A percentile compares a stretch with the other conserved stretches of the same genome.
phyloP scores from a whole-genome alignment of 2,888 invertebrate genomes.

The Cotesia congregata region DNA sequence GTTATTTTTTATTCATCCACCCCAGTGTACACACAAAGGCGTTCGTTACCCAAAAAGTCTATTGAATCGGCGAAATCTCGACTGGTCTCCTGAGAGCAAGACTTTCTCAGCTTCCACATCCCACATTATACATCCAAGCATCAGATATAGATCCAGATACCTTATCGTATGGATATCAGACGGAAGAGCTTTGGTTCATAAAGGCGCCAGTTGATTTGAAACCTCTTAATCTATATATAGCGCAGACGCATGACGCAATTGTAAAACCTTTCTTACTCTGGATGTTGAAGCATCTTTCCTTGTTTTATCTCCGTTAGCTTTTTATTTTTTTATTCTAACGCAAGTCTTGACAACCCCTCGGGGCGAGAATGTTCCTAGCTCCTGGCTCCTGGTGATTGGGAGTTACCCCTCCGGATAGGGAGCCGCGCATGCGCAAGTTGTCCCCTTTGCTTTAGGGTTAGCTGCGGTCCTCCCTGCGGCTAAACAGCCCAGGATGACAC shows the following conservation, averaged over 20 bases:
- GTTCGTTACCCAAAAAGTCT: constrained; percentile 37
- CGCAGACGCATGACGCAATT: constrained; percentile 25
- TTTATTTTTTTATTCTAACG: constrained; percentile 44
- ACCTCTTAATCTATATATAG: background rate
- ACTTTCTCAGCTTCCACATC: background rate
- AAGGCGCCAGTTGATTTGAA: constrained; percentile 21
- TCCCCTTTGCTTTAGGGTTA: constrained; percentile 68
- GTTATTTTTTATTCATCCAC: constrained; percentile 16
- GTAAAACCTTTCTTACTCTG: background rate
- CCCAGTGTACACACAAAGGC: constrained; percentile 17
- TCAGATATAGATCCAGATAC: constrained; percentile 8
- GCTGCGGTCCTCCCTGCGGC: constrained; percentile 71
- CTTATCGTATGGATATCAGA: background rate
- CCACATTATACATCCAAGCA: no score
- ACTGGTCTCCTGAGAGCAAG: constrained; percentile 29
- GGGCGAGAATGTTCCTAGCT: constrained; percentile 64
- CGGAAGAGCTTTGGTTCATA: background rate
- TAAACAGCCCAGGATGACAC: constrained; percentile 70
- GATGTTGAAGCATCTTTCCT: constrained; percentile 25
- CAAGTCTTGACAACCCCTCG: constrained; percentile 56
- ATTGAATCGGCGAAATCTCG: constrained; percentile 40
- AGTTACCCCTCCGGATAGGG: constrained; percentile 67
- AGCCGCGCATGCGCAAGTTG: constrained; percentile 62
- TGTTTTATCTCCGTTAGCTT: constrained; percentile 19
- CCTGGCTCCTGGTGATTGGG: constrained; percentile 70